phyloP scores from a whole-genome alignment of 2,113 vertebrate species.

The Podarcis muralis region DNA sequence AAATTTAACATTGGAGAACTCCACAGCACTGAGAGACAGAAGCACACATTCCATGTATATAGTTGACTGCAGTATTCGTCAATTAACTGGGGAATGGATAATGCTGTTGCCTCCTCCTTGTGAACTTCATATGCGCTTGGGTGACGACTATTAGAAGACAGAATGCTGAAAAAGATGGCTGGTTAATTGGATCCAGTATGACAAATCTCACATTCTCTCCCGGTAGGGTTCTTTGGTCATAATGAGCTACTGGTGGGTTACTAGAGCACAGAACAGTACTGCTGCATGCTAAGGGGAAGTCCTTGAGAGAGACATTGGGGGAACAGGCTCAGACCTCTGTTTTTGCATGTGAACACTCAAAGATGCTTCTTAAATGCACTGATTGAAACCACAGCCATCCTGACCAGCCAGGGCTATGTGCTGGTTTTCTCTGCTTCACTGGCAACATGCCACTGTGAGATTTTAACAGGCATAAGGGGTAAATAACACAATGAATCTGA shows the following conservation, averaged over 20 bases:
- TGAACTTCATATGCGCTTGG: neutral
- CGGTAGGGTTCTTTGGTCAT: neutral
- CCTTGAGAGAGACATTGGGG: neutral
- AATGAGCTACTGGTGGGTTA: neutral
- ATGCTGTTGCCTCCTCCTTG: too few species aligned
- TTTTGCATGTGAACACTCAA: neutral
- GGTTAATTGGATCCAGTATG: neutral
- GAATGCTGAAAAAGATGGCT: neutral
- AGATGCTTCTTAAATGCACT: neutral
- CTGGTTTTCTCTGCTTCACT: accelerated
- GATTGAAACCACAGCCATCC: neutral
- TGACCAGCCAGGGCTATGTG: neutral
- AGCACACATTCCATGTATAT: neutral
- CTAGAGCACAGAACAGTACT: neutral
- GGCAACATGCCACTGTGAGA: neutral
- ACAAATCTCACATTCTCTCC: neutral
- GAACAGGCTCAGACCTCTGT: neutral
- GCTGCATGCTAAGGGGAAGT: neutral
- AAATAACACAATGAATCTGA: neutral
- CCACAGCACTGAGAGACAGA: neutral
- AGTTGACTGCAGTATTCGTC: neutral
- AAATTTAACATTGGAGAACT: neutral
- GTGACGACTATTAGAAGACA: neutral
- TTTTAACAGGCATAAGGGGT: neutral
- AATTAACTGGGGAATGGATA: neutral